Conservation (phyloP, 1,140 invertebrate species). For the Temnothorax nylanderi region DNA sequence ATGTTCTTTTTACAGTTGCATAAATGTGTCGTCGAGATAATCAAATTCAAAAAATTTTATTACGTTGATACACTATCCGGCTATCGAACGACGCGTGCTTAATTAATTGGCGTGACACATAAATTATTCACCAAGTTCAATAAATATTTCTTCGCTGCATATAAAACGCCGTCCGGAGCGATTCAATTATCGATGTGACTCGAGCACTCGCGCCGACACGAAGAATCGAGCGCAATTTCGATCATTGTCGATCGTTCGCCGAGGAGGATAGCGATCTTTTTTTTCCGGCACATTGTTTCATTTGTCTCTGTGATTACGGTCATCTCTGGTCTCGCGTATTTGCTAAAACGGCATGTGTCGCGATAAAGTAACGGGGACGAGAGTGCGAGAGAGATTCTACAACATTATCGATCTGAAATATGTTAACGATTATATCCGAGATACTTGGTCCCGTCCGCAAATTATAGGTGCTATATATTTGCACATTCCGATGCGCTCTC, state of each 20-base stretch:
- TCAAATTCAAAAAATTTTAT: neutral
- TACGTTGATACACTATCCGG: conserved; percentile 39
- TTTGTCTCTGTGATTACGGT: neutral
- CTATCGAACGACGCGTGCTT: conserved; percentile 32
- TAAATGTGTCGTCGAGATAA: neutral
- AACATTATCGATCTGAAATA: conserved; percentile 2
- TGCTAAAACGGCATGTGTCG: neutral
- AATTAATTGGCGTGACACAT: conserved; percentile 1
- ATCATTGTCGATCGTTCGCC: neutral
- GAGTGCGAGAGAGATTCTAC: neutral
- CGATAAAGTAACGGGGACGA: neutral
- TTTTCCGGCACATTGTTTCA: neutral
- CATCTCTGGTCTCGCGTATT: neutral
- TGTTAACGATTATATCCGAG: neutral
- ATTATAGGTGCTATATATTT: conserved; percentile 15
- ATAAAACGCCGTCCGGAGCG: neutral
- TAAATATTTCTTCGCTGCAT: neutral
- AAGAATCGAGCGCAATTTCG: conserved; percentile 7
- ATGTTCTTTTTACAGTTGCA: neutral
- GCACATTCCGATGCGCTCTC: conserved; percentile 17
- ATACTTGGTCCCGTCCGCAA: neutral
- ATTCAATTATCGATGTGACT: conserved; percentile 10
- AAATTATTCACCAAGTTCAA: conserved; percentile 27
- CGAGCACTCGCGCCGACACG: neutral
- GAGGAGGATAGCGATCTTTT: neutral